Conservation (phyloP, 2,113 vertebrate species). For the Lophura nycthemera region DNA sequence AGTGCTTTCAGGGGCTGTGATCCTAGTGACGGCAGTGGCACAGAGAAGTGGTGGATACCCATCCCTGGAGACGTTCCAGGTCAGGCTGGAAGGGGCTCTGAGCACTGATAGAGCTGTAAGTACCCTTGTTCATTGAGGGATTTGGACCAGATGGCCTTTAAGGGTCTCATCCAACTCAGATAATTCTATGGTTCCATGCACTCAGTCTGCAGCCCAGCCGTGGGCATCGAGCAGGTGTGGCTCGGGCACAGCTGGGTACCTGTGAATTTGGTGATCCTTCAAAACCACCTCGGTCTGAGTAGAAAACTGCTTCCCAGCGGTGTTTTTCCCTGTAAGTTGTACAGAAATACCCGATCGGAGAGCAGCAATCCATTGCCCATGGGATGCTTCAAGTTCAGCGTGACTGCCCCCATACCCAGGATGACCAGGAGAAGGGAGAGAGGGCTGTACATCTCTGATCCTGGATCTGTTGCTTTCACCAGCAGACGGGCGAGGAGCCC, state of each 20-base stretch:
- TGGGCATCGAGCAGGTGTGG: background rate
- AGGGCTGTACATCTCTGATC: background rate
- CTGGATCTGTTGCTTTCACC: background rate
- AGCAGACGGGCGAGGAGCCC: conserved; percentile 37
- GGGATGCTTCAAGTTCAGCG: background rate
- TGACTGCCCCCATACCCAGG: background rate
- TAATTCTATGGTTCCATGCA: background rate
- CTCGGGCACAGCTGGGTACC: background rate
- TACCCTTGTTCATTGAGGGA: too few relatives aligned
- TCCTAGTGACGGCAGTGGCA: too few relatives aligned
- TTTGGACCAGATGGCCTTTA: too few relatives aligned
- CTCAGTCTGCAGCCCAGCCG: background rate
- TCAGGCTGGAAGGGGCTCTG: too few relatives aligned
- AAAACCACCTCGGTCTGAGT: background rate
- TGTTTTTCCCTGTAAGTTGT: background rate
- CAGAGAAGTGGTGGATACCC: too few relatives aligned
- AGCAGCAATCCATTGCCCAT: background rate
- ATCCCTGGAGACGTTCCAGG: too few relatives aligned
- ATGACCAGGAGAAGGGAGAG: conserved; percentile 39
- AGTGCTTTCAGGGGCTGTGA: accelerated
- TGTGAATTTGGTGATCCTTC: background rate
- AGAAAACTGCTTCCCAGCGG: background rate
- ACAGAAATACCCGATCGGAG: background rate
- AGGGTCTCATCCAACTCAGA: too few relatives aligned
- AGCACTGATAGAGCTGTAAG: too few relatives aligned